Conservation (phyloP, 2,888 invertebrate species). For the Coenonympha arcania region DNA sequence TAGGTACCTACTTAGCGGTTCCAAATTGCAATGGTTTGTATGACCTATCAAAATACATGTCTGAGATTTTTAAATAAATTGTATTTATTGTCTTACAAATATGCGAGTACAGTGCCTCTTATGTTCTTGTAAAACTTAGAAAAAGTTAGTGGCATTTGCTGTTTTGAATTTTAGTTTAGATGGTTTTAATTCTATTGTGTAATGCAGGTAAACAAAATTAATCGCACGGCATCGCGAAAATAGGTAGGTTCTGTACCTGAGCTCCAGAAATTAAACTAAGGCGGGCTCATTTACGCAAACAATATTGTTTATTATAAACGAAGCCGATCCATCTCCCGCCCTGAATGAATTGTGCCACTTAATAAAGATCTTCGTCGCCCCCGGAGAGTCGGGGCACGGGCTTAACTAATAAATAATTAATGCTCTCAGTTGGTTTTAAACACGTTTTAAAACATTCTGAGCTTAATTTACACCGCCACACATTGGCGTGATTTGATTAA, state of each 20-base stretch:
- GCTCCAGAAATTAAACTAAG: conserved; percentile 23
- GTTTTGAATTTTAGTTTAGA: too few relatives aligned
- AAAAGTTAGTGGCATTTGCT: too few relatives aligned
- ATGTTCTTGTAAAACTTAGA: too few relatives aligned
- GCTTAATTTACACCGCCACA: conserved; percentile 6
- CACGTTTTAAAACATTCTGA: too few relatives aligned
- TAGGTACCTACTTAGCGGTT: too few relatives aligned
- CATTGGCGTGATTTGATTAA: neutral
- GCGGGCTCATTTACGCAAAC: conserved; percentile 33
- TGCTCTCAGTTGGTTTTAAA: conserved; percentile 23
- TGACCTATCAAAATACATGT: too few relatives aligned
- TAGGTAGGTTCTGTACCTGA: conserved; percentile 20
- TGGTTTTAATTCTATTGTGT: too few relatives aligned
- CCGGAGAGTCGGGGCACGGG: conserved; percentile 31
- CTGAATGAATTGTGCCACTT: conserved; percentile 48
- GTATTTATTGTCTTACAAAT: too few relatives aligned
- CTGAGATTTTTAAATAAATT: too few relatives aligned
- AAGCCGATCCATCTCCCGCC: conserved; percentile 40
- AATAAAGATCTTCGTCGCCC: conserved; percentile 45
- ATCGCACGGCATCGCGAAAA: neutral
- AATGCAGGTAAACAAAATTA: neutral
- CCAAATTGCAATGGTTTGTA: too few relatives aligned
- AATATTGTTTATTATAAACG: conserved; percentile 47
- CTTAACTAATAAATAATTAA: conserved; percentile 37
- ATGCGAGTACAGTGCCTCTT: too few relatives aligned